Conservation (phyloP, 2,888 invertebrate genomes). For the Stenodera caucasica region DNA sequence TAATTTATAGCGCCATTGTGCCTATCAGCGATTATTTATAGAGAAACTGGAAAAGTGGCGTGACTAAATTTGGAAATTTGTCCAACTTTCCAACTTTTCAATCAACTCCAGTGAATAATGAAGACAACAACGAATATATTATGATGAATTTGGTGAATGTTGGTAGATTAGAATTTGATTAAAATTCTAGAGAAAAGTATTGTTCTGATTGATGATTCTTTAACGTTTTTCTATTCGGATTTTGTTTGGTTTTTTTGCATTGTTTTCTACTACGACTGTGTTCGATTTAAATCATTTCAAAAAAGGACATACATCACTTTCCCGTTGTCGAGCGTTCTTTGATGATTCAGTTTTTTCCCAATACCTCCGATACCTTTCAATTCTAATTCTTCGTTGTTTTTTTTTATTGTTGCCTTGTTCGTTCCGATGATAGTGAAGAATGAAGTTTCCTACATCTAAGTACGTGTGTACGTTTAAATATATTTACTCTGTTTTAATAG, state of each 20-base stretch:
- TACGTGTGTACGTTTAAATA: background rate
- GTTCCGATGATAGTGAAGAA: background rate
- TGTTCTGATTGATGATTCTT: background rate
- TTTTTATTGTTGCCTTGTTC: background rate
- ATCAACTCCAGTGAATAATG: background rate
- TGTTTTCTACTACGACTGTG: background rate
- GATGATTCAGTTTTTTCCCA: background rate
- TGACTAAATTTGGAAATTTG: background rate
- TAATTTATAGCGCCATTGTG: no score
- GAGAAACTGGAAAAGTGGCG: background rate
- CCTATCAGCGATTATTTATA: no score
- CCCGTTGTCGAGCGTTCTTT: background rate
- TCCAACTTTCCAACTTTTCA: background rate
- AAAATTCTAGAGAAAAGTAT: background rate
- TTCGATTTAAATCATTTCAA: slow-evolving; percentile 4
- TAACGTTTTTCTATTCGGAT: background rate
- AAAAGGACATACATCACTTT: background rate
- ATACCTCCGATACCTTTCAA: background rate
- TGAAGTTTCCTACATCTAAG: background rate
- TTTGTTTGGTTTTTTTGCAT: background rate
- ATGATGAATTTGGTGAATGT: background rate
- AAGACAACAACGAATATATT: background rate
- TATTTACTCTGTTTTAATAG: background rate
- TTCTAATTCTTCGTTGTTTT: background rate
- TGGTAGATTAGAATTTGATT: background rate